Evolutionary conservation across 1,140 invertebrate genomes (phyloP).

Genomic region (Megathymus violae): DNA sequence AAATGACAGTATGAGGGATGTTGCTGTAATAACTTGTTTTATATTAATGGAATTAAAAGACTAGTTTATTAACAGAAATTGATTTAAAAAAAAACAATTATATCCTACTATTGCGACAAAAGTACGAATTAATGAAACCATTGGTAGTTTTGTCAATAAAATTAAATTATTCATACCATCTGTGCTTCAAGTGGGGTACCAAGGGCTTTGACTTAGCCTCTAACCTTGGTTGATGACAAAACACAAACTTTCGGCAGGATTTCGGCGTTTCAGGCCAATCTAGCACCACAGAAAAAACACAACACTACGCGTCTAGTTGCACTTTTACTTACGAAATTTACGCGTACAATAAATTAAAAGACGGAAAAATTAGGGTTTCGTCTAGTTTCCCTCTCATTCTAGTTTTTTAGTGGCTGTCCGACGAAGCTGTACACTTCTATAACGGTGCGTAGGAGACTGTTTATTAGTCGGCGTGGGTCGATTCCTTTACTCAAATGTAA

Average conservation of each 20-base stretch:
- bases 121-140: no score
- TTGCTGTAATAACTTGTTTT: no score
- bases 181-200: constrained; percentile 27
- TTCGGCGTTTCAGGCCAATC: constrained; percentile 23
- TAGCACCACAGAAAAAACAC: constrained; percentile 30
- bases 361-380: constrained; percentile 41
- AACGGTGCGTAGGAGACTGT: constrained; percentile 71
- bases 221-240: constrained; percentile 52
- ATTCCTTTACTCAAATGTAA: constrained; percentile 69
- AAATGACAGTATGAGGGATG: no score
- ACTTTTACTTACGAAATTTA: constrained; percentile 44
- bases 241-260: constrained; percentile 29
- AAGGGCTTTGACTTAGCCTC: constrained; percentile 35
- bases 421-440: constrained; percentile 58
- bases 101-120: no score
- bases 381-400: constrained; percentile 57
- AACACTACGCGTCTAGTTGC: constrained; percentile 32
- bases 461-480: constrained; percentile 75
- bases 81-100: no score
- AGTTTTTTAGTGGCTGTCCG: constrained; percentile 42
- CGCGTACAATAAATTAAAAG: constrained; percentile 20
- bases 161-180: constrained; percentile 44
- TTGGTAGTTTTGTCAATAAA: no score
- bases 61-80: no score
- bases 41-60: no score